Evolutionary conservation across 2,113 vertebrate species (phyloP).

Genomic region (Uria aalge): DNA sequence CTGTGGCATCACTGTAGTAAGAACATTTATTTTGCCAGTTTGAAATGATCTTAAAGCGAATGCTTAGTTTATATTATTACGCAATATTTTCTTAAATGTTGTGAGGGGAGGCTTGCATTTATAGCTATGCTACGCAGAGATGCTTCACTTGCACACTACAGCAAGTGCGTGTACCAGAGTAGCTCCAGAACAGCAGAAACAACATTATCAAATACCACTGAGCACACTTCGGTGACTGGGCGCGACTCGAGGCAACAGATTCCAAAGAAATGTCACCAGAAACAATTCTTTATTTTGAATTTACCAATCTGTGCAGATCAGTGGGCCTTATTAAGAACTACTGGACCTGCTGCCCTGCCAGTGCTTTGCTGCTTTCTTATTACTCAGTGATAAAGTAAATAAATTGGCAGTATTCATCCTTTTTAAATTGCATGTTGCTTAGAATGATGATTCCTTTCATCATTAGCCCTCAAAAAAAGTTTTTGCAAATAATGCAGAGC

Average conservation of each 20-base stretch:
- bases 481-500: slow-evolving; percentile 2
- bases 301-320: background rate
- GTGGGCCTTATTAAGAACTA: slow-evolving; percentile 19
- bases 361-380: background rate
- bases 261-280: slow-evolving; percentile 71
- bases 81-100: slow-evolving; percentile 8
- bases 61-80: background rate
- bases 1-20: background rate
- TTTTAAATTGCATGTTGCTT: slow-evolving; percentile 29
- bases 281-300: slow-evolving; percentile 45
- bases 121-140: background rate
- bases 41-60: background rate
- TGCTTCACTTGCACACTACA: background rate
- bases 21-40: background rate
- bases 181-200: background rate
- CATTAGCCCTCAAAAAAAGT: slow-evolving; percentile 13
- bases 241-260: slow-evolving; percentile 40
- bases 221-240: slow-evolving; percentile 12
- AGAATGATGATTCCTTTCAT: slow-evolving; percentile 54
- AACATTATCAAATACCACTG: slow-evolving; percentile 68
- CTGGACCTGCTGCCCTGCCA: background rate
- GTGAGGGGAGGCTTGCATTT: background rate
- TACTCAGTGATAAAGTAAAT: slow-evolving; percentile 29
- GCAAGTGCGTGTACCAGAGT: background rate
- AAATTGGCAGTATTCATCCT: slow-evolving; percentile 38